These are phyloP conservation scores for Holocentrus rufus DNA, from an alignment of 2,797 vertebrate species.

Conservation along the genomic window DNA sequence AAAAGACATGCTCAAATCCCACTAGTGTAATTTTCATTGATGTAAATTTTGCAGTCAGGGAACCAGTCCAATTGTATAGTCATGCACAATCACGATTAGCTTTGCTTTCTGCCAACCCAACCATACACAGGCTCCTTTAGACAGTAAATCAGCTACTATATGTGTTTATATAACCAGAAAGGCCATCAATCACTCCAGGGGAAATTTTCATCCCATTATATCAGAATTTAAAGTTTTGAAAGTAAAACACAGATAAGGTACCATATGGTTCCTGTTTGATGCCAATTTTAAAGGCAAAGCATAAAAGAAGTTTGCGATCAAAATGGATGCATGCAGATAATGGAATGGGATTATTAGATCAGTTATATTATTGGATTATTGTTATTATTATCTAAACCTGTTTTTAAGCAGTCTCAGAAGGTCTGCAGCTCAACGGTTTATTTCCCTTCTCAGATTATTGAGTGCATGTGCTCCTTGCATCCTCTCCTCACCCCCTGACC, in stretches of 20 bases:
- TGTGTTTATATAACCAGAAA: neutral
- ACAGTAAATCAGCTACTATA: neutral
- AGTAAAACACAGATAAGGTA: neutral
- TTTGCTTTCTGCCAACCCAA: too few relatives aligned
- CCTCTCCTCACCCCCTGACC: slow-evolving; percentile 62
- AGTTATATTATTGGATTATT: neutral
- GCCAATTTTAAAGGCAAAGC: neutral
- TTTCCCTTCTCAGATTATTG: slow-evolving; percentile 16
- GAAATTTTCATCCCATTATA: slow-evolving; percentile 20
- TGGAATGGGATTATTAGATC: neutral
- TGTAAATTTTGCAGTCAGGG: neutral
- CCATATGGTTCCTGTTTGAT: too few relatives aligned
- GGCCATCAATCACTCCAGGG: slow-evolving; percentile 24
- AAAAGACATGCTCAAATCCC: too few relatives aligned
- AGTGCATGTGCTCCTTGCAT: slow-evolving; percentile 54
- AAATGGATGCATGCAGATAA: neutral
- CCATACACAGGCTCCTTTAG: neutral
- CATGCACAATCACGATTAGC: too few relatives aligned
- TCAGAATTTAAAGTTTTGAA: slow-evolving; percentile 16
- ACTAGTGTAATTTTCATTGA: neutral
- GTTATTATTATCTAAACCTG: neutral
- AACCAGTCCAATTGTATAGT: neutral
- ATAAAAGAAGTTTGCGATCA: neutral
- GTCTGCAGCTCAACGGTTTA: slow-evolving; percentile 12
- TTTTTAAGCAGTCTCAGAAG: neutral